phyloP scores from a whole-genome alignment of 2,113 vertebrate species.

The Oxyruncus cristatus region DNA sequence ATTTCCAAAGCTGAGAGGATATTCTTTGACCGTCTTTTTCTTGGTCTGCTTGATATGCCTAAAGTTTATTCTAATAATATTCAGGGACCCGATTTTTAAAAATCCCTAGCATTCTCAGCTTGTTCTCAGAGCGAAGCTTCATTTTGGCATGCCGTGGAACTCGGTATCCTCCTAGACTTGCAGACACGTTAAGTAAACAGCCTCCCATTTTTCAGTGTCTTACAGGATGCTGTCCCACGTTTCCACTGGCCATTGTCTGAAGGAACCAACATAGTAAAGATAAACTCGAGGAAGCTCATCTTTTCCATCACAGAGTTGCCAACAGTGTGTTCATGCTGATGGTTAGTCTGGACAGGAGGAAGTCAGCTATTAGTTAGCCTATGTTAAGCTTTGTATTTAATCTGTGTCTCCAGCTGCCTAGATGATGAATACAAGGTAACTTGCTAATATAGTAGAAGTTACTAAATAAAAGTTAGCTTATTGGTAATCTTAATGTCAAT shows the following conservation, averaged over 20 bases:
- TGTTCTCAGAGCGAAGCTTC: not conserved
- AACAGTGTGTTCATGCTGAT: not conserved
- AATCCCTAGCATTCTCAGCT: not conserved
- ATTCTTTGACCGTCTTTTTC: not conserved
- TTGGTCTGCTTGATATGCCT: not conserved
- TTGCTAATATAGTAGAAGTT: not conserved
- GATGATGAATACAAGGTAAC: not conserved
- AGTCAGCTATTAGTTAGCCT: not conserved
- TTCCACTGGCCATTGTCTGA: not conserved
- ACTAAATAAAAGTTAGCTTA: not conserved
- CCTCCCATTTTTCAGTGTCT: not conserved
- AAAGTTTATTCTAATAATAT: not conserved
- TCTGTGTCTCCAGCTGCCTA: not conserved
- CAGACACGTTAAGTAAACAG: not conserved
- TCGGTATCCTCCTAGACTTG: not conserved
- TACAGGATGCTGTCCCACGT: not conserved
- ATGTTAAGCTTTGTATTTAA: not conserved
- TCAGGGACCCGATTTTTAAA: not conserved
- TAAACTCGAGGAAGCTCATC: not conserved
- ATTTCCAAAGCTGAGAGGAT: not conserved
- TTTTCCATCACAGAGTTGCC: not conserved
- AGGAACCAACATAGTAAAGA: not conserved
- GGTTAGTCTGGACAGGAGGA: not conserved
- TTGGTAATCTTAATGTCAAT: not conserved
- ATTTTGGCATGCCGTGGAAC: not conserved